Evolutionary conservation across 2,113 vertebrate species (phyloP).

Genomic region (Crypturellus undulatus): DNA sequence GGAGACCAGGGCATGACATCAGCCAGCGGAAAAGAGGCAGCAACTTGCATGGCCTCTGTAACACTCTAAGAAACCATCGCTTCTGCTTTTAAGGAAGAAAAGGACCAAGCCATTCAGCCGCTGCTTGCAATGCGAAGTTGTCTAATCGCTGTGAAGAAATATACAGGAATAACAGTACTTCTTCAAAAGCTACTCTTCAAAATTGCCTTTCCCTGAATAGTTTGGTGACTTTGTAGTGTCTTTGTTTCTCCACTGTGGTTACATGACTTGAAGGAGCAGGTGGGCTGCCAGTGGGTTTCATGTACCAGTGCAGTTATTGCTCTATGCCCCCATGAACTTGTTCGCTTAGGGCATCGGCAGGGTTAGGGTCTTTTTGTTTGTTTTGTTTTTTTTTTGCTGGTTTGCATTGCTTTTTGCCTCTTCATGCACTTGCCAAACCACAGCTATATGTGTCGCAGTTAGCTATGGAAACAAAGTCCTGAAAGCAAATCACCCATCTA

Average conservation of each 20-base stretch:
- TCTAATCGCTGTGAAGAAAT: background rate
- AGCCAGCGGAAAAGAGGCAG: background rate
- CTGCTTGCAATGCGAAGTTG: background rate
- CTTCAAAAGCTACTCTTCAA: background rate
- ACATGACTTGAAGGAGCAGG: background rate
- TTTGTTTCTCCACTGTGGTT: accelerated
- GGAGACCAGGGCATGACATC: constrained; percentile 3
- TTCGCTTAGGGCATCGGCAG: background rate
- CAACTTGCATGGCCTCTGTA: background rate
- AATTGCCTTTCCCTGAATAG: background rate
- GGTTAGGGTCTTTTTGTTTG: background rate
- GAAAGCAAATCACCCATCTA: background rate
- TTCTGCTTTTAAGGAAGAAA: background rate
- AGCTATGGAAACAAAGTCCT: background rate
- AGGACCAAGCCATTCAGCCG: background rate
- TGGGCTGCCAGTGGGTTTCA: background rate
- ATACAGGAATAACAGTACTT: accelerated
- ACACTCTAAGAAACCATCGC: background rate
- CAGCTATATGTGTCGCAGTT: background rate
- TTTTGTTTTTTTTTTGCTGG: background rate
- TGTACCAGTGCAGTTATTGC: background rate
- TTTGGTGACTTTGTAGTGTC: accelerated
- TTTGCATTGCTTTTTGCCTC: background rate
- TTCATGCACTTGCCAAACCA: background rate
- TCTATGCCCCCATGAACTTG: background rate